Evolutionary conservation across 2,797 vertebrate genomes (phyloP), one percentile per base, ranked within the genome.

Genomic region (Cottoperca gobio): DNA sequence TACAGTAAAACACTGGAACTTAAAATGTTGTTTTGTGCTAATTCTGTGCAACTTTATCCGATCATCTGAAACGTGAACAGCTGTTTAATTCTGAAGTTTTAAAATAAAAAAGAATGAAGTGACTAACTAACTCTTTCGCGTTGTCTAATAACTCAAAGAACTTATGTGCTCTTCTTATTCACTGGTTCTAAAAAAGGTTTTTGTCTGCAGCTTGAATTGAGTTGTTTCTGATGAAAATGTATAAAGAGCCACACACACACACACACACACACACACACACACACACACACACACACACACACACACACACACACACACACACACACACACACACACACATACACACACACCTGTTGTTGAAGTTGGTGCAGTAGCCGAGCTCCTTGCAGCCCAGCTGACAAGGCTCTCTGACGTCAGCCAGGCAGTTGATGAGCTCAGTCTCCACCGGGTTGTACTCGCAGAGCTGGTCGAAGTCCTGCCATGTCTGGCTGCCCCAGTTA

Each of bases 371-470:
- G 94, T 98, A 99, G 78, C 90, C 90, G 77, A 99, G 97, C 86
- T 97, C 97, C 91, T 96, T 97, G 93, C 98, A 99, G 93, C 98
- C 98, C 82, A 99, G 92, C 88, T 99, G 98, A 90, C 98, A 99
- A 78, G 98, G 98, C 87, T 99, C 98, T 74, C 97, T 93, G 70
- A 99, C 97, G 71, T 99, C 98, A 37, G 98, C 96, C 90, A 99
- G 94, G 89, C 98, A 99, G 91, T 95, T 97, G 94, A 99, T 93
- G 93, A 99, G 97, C 89, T 97, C 95, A 28, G 96, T 95, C 93
- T 99, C 98, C 86, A 95, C 93, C 0, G 95, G 95, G 86, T 96
- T 99, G 91, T 98, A 99, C 91, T 99, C 98, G 88, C 98, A 99
- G 57, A 96, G 92, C 85, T 96, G 96, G 91, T 98, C 97, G 83